A percentile compares a stretch with the other conserved stretches of the same genome.
phyloP scores from a whole-genome alignment of 2,797 vertebrate genomes.

The Catamblyrhynchus diadema region DNA sequence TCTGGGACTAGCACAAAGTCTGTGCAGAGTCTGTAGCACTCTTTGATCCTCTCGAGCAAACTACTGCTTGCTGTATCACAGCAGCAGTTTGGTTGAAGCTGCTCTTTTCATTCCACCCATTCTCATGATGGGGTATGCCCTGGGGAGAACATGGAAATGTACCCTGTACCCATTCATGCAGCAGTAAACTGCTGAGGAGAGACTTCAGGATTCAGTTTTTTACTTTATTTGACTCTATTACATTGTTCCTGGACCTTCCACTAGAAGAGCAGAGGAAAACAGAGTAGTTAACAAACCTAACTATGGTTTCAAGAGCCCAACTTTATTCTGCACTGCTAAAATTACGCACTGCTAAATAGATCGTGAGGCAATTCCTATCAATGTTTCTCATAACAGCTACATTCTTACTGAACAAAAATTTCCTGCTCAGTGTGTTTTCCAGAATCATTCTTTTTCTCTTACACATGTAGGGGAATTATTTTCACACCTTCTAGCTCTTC shows the following conservation, averaged over 20 bases:
- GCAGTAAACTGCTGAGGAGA: neutral
- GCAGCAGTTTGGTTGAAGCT: neutral
- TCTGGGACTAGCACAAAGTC: neutral
- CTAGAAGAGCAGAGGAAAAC: neutral
- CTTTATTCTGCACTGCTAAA: slow-evolving; percentile 39
- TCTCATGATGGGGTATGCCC: neutral
- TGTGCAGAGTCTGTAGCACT: neutral
- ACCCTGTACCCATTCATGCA: neutral
- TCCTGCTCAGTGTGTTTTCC: neutral
- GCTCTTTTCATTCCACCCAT: neutral
- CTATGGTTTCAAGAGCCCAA: neutral
- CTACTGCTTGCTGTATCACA: neutral
- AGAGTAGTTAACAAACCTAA: slow-evolving; percentile 16
- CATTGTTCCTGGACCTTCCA: slow-evolving; percentile 2
- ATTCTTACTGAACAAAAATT: slow-evolving; percentile 25
- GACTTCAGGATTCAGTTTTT: neutral
- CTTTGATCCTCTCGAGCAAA: neutral
- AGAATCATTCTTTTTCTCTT: neutral
- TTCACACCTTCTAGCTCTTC: slow-evolving; percentile 30
- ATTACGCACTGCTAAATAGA: slow-evolving; percentile 50
- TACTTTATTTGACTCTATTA: neutral
- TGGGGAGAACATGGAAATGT: neutral
- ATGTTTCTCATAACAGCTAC: neutral
- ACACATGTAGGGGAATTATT: neutral
- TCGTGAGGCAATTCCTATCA: slow-evolving; percentile 19